Conservation (phyloP, 2,888 invertebrate genomes). For the Podotricha telesiphe region DNA sequence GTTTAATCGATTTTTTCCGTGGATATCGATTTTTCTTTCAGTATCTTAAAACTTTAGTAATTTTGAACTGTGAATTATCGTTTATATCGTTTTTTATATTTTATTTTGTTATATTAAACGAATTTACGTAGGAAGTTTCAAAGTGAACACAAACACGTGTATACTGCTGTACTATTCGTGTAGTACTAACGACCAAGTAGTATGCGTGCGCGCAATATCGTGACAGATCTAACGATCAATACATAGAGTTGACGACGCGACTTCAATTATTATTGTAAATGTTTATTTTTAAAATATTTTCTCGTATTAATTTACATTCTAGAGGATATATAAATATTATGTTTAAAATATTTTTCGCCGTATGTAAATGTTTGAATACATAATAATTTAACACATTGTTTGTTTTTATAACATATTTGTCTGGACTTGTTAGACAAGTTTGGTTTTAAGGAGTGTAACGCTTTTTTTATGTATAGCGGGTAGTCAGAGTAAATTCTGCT, state of each 20-base stretch:
- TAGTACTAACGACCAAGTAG: slow-evolving; percentile 29
- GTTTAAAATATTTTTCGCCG: no score
- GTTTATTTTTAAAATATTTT: slow-evolving; percentile 16
- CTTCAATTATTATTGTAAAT: slow-evolving; percentile 16
- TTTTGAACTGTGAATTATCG: no score
- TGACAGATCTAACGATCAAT: slow-evolving; percentile 26
- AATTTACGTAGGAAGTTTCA: not conserved
- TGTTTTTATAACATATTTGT: no score
- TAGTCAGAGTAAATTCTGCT: no score
- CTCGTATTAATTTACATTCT: not conserved
- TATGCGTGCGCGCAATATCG: slow-evolving; percentile 36
- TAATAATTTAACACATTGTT: no score
- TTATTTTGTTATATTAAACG: not conserved
- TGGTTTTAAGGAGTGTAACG: no score
- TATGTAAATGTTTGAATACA: no score
- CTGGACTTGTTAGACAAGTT: no score
- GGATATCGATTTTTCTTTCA: no score
- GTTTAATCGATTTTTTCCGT: not conserved
- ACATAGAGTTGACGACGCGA: slow-evolving; percentile 14
- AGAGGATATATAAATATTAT: not conserved
- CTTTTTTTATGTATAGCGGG: no score
- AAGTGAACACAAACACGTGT: slow-evolving; percentile 23
- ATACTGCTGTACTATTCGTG: slow-evolving; percentile 16
- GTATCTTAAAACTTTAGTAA: no score
- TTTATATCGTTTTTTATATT: not conserved